Evolutionary conservation across 2,113 vertebrate genomes (phyloP), one percentile per base, ranked within the genome.

Genomic region (Epinephelus moara): DNA sequence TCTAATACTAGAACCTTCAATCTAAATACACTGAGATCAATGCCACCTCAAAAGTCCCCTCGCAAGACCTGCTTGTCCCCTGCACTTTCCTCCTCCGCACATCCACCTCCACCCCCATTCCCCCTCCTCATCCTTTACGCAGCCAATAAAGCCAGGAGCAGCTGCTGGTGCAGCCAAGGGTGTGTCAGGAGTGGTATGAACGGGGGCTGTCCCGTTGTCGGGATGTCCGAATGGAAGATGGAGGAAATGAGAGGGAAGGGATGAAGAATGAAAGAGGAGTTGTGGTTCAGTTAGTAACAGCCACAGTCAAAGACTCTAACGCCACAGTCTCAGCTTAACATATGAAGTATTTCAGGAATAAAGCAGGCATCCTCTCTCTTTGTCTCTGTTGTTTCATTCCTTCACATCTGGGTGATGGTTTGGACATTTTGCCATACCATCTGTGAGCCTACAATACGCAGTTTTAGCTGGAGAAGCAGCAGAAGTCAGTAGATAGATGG

Each of bases 91-190:
- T 25, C 7, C 33, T 25, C 59, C 53, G 9, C 45, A 14, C 57
- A 14, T 6, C 52, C 25, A 2, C 10, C 63, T 6, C 6, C 57
- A 11, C 27, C 47, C 53, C 71, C 55, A 33, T 33, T 60, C 59
- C 80, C 55, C 52, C 49, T 60, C 59, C 50, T 21, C 77, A n/a
- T 1, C 27, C 37, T 68, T 52, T 3, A 81, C 3, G 70, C 80
- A 70, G 73, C 78, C 73, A 52, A 73, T 59, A 59, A 66, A 73
- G 69, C 73, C 75, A 25, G 78, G 61, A 85, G 72, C 47, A 71
- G 77, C 84, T 60, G 85, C 71, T 85, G 53, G 64, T 87, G 89
- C 90, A 91, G 50, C 70, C 53, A 55, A 79, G 92, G 92, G 90
- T 90, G 92, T 89, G 91, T 92, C 90, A 76, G 33, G 45, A 84